A percentile compares a stretch with the other conserved stretches of the same genome.
These are phyloP conservation scores for Mugil cephalus DNA, from an alignment of 2,113 vertebrate genomes.

Conservation along the genomic window DNA sequence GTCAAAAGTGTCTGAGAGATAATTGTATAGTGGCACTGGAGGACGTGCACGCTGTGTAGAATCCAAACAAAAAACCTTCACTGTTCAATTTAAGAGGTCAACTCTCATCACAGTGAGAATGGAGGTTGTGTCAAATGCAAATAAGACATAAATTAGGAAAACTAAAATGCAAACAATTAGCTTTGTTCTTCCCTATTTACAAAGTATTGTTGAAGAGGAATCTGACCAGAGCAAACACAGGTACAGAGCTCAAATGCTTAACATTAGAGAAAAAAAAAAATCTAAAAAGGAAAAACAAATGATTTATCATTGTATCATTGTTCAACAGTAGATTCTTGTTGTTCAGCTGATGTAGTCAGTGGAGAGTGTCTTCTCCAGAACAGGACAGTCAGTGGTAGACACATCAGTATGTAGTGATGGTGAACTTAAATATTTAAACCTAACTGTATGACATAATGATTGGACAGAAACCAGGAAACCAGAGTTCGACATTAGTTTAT, in stretches of 20 bases:
- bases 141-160: constrained; percentile 38
- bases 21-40: background rate
- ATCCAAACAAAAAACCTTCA: constrained; percentile 11
- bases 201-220: constrained; percentile 47
- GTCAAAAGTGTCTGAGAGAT: background rate
- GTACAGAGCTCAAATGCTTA: constrained; percentile 3
- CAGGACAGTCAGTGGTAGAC: background rate
- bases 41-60: background rate
- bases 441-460: background rate
- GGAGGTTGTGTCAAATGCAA: background rate
- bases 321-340: background rate
- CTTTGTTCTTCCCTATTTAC: constrained; percentile 62
- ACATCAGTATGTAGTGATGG: background rate
- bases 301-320: too few species aligned
- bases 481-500: constrained; percentile 8
- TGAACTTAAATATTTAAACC: too few species aligned
- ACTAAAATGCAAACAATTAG: constrained; percentile 35
- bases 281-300: background rate
- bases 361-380: constrained; percentile 5
- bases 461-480: background rate
- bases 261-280: constrained; percentile 44
- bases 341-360: background rate
- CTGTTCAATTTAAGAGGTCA: constrained; percentile 52
- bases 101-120: constrained; percentile 39
- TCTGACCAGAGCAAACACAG: constrained; percentile 27